Percentiles rank a stretch among this genome's conserved stretches.
Evolutionary conservation across 2,113 vertebrate species (phyloP).

Genomic region (Diadophis punctatus): DNA sequence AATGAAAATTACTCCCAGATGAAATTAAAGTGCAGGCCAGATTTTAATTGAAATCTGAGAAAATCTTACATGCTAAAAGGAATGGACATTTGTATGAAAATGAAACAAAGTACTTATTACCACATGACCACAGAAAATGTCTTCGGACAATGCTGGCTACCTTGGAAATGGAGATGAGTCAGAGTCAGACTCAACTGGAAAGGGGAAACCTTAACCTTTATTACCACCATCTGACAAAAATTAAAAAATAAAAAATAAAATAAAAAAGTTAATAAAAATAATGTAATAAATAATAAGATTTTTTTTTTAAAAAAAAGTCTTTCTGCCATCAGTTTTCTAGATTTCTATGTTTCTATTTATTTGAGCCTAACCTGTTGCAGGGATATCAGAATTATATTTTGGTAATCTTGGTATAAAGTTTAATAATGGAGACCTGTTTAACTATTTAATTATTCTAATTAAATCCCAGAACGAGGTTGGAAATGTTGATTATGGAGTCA

Average conservation of each 20-base stretch:
- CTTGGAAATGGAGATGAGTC: background rate
- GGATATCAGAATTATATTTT: background rate
- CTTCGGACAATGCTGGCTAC: background rate
- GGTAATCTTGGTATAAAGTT: background rate
- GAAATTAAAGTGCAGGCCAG: background rate
- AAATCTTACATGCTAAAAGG: background rate
- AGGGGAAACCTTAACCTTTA: background rate
- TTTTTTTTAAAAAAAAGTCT: background rate
- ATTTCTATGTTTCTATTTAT: background rate
- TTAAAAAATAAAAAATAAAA: background rate
- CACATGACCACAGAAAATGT: background rate
- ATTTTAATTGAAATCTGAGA: background rate
- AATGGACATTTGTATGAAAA: background rate
- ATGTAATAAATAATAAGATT: background rate
- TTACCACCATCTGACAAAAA: background rate
- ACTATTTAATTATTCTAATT: background rate
- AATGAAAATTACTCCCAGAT: background rate
- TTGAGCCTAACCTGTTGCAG: background rate
- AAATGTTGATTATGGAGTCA: background rate
- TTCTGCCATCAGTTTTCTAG: background rate
- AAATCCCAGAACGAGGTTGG: background rate
- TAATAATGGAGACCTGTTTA: background rate
- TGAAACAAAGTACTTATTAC: background rate
- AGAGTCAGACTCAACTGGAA: background rate
- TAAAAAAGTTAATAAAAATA: background rate